phyloP scores from a whole-genome alignment of 2,797 vertebrate species.

The Triplophysa bombifrons region DNA sequence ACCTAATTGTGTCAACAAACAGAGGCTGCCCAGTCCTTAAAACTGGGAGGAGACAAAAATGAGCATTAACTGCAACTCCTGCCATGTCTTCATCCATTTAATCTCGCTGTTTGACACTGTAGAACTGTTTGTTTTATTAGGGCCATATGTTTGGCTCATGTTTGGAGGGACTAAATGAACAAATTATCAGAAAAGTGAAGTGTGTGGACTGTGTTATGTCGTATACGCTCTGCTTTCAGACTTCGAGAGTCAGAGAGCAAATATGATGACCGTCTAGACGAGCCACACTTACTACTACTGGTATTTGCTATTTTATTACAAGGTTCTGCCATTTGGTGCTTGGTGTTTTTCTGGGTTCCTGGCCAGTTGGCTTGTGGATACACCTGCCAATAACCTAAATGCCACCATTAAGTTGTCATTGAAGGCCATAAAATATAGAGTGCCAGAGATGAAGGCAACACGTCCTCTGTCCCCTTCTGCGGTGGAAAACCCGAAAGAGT shows the following conservation, averaged over 20 bases:
- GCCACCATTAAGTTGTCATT: slow-evolving; percentile 48
- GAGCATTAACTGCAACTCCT: slow-evolving; percentile 34
- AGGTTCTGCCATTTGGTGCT: slow-evolving; percentile 40
- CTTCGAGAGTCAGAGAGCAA: slow-evolving; percentile 14
- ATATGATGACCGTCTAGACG: slow-evolving; percentile 42
- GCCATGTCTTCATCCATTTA: slow-evolving; percentile 42
- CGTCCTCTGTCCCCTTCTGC: background rate
- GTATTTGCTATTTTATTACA: slow-evolving; percentile 41
- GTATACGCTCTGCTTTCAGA: slow-evolving; percentile 14
- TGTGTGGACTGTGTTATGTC: slow-evolving; percentile 4
- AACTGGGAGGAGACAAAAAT: background rate
- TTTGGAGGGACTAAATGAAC: slow-evolving; percentile 31
- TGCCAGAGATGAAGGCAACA: slow-evolving; percentile 39
- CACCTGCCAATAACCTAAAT: slow-evolving; percentile 48
- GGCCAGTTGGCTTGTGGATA: slow-evolving; percentile 27
- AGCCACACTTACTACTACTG: slow-evolving; percentile 23
- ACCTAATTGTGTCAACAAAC: slow-evolving; percentile 53
- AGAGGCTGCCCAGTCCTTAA: slow-evolving; percentile 39
- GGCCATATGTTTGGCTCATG: slow-evolving; percentile 57
- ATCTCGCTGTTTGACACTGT: slow-evolving; percentile 31
- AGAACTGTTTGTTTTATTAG: slow-evolving; percentile 53
- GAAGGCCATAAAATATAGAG: slow-evolving; percentile 37
- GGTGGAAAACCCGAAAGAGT: slow-evolving; percentile 22
- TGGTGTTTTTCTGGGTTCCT: slow-evolving; percentile 26
- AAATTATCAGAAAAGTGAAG: slow-evolving; percentile 31